phyloP scores from a whole-genome alignment of 2,797 vertebrate species.

The Thalassophryne amazonica region DNA sequence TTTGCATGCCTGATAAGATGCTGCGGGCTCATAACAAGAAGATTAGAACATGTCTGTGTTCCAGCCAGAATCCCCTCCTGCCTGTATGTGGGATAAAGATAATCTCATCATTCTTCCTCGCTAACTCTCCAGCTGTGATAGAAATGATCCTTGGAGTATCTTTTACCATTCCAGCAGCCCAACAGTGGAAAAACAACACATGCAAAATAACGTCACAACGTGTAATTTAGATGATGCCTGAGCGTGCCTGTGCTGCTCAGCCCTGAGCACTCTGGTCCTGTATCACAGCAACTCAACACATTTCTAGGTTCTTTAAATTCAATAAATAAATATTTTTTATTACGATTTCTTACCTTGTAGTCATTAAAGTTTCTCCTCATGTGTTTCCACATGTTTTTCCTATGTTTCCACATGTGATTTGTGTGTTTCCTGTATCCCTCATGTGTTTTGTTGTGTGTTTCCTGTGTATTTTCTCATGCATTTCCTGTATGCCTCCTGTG shows the following conservation, averaged over 20 bases:
- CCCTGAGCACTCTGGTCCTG: no score
- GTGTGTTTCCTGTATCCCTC: no score
- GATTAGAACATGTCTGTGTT: conserved; percentile 25
- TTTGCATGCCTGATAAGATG: conserved; percentile 47
- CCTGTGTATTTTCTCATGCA: not conserved
- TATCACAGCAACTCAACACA: no score
- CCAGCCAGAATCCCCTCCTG: conserved; percentile 3
- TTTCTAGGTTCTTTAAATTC: no score
- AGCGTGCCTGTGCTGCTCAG: no score
- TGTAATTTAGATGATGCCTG: no score
- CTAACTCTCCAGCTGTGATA: conserved; percentile 30
- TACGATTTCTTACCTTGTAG: no score
- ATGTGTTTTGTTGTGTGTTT: not conserved
- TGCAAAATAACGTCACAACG: conserved; percentile 18
- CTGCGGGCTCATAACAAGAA: conserved; percentile 27
- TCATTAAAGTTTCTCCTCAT: no score
- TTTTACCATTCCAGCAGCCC: conserved; percentile 7
- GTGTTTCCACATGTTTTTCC: no score
- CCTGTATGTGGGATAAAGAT: conserved; percentile 24
- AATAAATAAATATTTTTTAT: no score
- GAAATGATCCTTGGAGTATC: conserved; percentile 19
- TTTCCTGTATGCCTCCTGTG: not conserved
- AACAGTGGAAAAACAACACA: not conserved
- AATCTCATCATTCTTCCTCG: conserved; percentile 15
- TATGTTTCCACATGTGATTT: no score